Base-by-base conservation (phyloP, 2,113 vertebrate species). In the Sturnira hondurensis region DNA sequence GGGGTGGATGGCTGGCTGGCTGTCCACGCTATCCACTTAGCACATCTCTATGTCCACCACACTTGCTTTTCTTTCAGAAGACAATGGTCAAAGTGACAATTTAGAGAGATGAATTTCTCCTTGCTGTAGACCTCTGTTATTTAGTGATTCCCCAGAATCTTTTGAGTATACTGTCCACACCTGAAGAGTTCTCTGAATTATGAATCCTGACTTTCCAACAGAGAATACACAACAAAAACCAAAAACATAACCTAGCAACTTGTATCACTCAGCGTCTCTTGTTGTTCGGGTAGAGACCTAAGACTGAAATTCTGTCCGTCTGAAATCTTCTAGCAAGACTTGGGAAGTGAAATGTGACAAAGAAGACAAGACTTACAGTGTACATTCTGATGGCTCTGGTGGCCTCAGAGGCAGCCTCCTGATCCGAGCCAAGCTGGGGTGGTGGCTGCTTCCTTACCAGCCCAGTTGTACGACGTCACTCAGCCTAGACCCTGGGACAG, bases 1-100 rank as follows among this genome's bases (percentile, higher is more conserved):
- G 54, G 38, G 12, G 17, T 36, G 17, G 19, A 38, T 71, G 70
- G 36, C 41, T 50, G 0, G 43, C 41, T 52, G 0, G 31, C 19
- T n/a, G 13, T 47, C 28, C 41, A 13, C 7, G 0, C 43, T 14
- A 5, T 47, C 65, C 14, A 15, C 4, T 4, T 17, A 31, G 71
- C 41, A 24, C 28, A 33, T 12, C 24, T n/a, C 74, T 22, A 2
- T 1, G 22, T 12, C 41, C 1, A 1, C 41, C 41, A 4, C 31
- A 8, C 15, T 73, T 63, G 47, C 58, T 31, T 81, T 96, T 91
- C 67, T 54, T n/a, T 70, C 38, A 3, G 65, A 67, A 61, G 20
- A 58, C 43, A 17, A 0, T 61, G 43, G 61, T 63, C 52, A 61
- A 47, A 36, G 68, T 43, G 19, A 56, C 71, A 11, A 33, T 63